Base-by-base conservation (phyloP, 2,113 vertebrate species). In the Tragelaphus buxtoni region DNA sequence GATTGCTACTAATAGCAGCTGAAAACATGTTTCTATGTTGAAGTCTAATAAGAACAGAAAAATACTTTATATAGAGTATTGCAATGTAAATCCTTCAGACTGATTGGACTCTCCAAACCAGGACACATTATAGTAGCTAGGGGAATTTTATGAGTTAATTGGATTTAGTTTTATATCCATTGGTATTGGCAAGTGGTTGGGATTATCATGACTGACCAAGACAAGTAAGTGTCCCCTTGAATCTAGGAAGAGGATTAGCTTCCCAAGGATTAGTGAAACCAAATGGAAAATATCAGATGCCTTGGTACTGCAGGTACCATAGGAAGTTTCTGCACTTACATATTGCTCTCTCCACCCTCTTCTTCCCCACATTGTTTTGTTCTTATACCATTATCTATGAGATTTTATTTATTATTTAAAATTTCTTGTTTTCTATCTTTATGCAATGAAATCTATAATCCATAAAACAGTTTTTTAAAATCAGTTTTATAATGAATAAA, bases 341-440 rank as follows among this genome's bases (percentile, higher is more conserved):
- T 2, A 51, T 26, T 20, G 5, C 8, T 76, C 22, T 35, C 35
- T 35, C 9, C 18, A 35, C 9, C 11, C 6, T 0, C 3, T 0
- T 82, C 16, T 20, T 26, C 47, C 55, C 35, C 42, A 53, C 18
- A 86, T 63, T 72, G 55, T 56, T 88, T 94, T 79, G 22, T 69
- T 84, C 42, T 96, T 79, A 42, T n/a, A 55, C 49, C 26, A 61
- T 22, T 74, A 51, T 56, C 51, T 72, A 82, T 60, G 76, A 95
- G 12, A 47, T 0, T 0, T 84, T 42, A 22, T 56, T 58, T 42
- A 17, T 58, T 58, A 77, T 18, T 94, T 95, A 55, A 72, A 60
- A 74, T 65, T 90, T 79, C 45, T 69, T 47, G 3, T 53, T 89
- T 96, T 53, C 17, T 42, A 1, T 28, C 22, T 60, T 74, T 58